phyloP scores from a whole-genome alignment of 2,797 vertebrate genomes.

The Heliangelus exortis region DNA sequence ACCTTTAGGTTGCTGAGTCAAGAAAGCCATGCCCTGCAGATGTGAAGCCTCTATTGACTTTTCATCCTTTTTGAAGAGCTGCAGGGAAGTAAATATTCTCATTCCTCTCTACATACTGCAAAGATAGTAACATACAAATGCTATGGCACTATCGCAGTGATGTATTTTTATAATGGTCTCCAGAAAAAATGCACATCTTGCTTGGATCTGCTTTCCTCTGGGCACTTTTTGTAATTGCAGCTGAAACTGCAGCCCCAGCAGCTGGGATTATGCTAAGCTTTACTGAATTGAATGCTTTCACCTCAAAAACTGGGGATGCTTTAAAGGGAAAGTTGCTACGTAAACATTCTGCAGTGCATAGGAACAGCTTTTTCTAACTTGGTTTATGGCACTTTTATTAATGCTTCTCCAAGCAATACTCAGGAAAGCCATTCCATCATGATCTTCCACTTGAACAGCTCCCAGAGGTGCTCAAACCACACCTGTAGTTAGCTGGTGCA shows the following conservation, averaged over 20 bases:
- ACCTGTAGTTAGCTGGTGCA: neutral
- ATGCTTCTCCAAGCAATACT: neutral
- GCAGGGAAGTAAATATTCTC: neutral
- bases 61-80: neutral
- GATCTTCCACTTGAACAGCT: neutral
- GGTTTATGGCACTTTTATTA: neutral
- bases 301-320: neutral
- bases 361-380: conserved; percentile 7
- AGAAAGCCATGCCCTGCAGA: neutral
- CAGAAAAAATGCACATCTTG: neutral
- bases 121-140: neutral
- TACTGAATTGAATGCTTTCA: neutral
- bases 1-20: neutral
- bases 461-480: neutral
- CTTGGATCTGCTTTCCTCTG: neutral
- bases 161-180: neutral
- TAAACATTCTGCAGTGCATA: neutral
- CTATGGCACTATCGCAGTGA: neutral
- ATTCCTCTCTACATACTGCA: neutral
- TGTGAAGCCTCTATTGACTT: neutral
- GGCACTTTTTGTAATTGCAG: neutral
- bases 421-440: neutral
- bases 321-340: neutral
- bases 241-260: neutral
- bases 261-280: neutral